phyloP scores from a whole-genome alignment of 2,113 vertebrate species.

The Brienomyrus brachyistius region DNA sequence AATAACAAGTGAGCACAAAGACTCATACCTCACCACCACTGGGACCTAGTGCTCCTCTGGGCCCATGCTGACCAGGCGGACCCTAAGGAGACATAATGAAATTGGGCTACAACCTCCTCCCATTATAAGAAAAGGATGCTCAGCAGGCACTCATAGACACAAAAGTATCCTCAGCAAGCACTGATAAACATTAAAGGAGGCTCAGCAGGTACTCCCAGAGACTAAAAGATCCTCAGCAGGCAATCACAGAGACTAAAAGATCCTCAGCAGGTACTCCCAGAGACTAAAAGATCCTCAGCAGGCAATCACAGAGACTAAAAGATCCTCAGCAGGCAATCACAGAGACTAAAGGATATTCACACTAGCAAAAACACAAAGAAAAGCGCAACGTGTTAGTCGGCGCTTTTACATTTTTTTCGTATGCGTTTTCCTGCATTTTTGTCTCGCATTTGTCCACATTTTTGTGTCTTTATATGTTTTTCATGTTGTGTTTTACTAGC shows the following conservation, averaged over 20 bases:
- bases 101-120: neutral
- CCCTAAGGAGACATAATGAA: constrained; percentile 58
- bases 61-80: constrained; percentile 77
- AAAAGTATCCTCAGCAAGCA: neutral
- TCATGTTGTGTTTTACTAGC: no score
- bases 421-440: no score
- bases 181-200: neutral
- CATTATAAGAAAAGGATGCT: neutral
- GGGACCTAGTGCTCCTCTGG: constrained; percentile 69
- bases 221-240: neutral
- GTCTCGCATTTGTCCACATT: no score
- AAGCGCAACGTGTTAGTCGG: no score
- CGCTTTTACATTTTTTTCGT: no score
- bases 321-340: no score
- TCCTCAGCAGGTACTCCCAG: no score
- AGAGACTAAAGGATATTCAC: neutral
- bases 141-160: neutral
- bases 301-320: no score
- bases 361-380: no score
- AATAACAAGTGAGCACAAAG: neutral
- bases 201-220: neutral
- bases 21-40: constrained; percentile 71
- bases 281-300: no score
- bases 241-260: neutral
- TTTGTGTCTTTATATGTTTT: no score